A percentile compares a stretch with the other conserved stretches of the same genome.
These are phyloP conservation scores for Napeogenes inachia DNA, from an alignment of 2,888 invertebrate genomes.

Conservation along the genomic window DNA sequence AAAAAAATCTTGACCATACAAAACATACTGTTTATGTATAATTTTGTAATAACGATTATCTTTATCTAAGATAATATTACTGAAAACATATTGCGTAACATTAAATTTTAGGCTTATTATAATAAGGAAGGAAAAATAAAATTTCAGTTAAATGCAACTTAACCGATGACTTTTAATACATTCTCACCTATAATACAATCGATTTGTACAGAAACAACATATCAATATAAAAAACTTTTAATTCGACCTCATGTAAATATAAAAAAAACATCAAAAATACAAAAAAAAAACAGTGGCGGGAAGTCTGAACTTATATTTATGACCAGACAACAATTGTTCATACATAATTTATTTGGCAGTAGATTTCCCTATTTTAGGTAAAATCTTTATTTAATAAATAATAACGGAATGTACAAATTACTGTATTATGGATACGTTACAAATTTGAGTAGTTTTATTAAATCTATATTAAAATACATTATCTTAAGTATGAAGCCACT, in stretches of 20 bases:
- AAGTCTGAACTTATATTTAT: slow-evolving; percentile 10
- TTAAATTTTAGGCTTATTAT: not conserved
- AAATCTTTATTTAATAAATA: not conserved
- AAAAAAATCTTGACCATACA: too few species aligned
- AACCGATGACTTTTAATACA: slow-evolving; percentile 76
- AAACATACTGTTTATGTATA: not conserved
- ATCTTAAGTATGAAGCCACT: too few species aligned
- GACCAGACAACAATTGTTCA: slow-evolving; percentile 25
- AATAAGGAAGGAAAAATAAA: slow-evolving; percentile 47
- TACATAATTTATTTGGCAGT: slow-evolving; percentile 1
- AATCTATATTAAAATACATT: too few species aligned
- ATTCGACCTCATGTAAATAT: slow-evolving; percentile 53
- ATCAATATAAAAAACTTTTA: slow-evolving; percentile 56
- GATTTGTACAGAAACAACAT: slow-evolving; percentile 71
- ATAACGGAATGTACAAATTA: slow-evolving; percentile 6
- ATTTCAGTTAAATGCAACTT: slow-evolving; percentile 65
- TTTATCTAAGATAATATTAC: not conserved
- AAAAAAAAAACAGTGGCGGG: slow-evolving; percentile 42
- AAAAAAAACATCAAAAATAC: slow-evolving; percentile 63
- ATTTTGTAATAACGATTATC: not conserved
- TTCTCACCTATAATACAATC: slow-evolving; percentile 69
- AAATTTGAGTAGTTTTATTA: not conserved
- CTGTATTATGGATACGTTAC: not conserved
- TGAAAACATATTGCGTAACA: not conserved
- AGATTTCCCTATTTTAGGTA: not conserved